phyloP scores from a whole-genome alignment of 2,888 invertebrate species.

The Apodemia duryi region DNA sequence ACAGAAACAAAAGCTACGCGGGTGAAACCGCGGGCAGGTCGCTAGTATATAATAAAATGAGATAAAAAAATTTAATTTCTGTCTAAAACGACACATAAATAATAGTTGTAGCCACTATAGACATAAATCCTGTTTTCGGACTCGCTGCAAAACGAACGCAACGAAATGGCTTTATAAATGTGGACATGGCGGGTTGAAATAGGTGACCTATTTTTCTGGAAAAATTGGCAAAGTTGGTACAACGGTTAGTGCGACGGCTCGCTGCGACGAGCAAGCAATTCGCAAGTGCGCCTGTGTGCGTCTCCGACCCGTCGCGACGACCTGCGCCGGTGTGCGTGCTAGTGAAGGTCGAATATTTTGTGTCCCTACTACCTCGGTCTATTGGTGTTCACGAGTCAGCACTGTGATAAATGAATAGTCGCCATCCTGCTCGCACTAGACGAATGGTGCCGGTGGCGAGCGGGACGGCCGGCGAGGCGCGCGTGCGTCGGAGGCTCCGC shows the following conservation, averaged over 20 bases:
- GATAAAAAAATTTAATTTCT: slow-evolving; percentile 3
- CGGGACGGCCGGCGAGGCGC: slow-evolving; percentile 64
- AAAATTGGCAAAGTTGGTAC: slow-evolving; percentile 77
- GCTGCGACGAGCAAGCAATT: slow-evolving; percentile 40
- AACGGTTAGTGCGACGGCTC: slow-evolving; percentile 51
- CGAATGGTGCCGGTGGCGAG: slow-evolving; percentile 41
- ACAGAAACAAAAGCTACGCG: too few relatives aligned
- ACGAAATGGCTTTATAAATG: slow-evolving; percentile 14
- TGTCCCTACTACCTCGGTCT: slow-evolving; percentile 73
- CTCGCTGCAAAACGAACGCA: slow-evolving; percentile 12
- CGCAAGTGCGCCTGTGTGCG: slow-evolving; percentile 52
- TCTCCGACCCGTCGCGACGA: slow-evolving; percentile 47
- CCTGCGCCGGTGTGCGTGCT: slow-evolving; percentile 59
- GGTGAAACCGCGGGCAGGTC: too few relatives aligned
- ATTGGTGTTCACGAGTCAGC: slow-evolving; percentile 77
- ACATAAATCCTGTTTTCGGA: slow-evolving; percentile 15
- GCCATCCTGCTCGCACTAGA: slow-evolving; percentile 62
- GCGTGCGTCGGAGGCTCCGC: slow-evolving; percentile 72
- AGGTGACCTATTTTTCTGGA: slow-evolving; percentile 77
- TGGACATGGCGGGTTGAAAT: too few relatives aligned
- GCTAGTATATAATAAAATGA: neutral
- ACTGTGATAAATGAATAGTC: slow-evolving; percentile 68
- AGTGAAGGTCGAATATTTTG: slow-evolving; percentile 79
- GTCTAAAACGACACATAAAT: slow-evolving; percentile 5
- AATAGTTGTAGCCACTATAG: slow-evolving; percentile 8